A percentile compares a stretch with the other conserved stretches of the same genome.
phyloP scores from a whole-genome alignment of 2,113 vertebrate species.

The Pangasianodon hypophthalmus region DNA sequence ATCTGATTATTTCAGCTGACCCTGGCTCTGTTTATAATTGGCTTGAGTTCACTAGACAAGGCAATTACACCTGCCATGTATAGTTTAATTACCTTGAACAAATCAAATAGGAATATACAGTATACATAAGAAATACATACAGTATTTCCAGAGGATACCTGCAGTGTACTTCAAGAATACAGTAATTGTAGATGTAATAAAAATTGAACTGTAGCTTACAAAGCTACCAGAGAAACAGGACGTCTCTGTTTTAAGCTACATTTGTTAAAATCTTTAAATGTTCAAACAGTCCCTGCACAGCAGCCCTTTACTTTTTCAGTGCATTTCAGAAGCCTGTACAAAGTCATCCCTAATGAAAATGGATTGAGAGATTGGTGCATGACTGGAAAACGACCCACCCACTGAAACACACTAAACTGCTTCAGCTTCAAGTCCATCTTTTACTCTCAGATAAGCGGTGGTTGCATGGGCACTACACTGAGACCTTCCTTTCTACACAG shows the following conservation, averaged over 20 bases:
- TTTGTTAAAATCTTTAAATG: background rate
- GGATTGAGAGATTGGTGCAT: background rate
- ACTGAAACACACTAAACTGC: background rate
- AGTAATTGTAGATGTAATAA: background rate
- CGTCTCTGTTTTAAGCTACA: background rate
- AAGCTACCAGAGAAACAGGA: background rate
- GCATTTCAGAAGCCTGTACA: background rate
- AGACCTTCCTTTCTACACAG: background rate
- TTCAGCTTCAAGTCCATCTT: background rate
- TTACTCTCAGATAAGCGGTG: background rate
- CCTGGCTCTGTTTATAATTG: constrained; percentile 8
- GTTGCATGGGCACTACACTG: background rate
- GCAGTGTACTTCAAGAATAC: background rate
- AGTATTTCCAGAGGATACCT: background rate
- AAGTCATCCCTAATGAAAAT: background rate
- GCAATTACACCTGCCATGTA: constrained; percentile 30
- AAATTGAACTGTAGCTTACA: background rate
- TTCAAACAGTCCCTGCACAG: background rate
- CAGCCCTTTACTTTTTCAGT: background rate
- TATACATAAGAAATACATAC: background rate
- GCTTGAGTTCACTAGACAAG: constrained; percentile 7
- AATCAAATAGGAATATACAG: constrained; percentile 8
- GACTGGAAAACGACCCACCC: background rate
- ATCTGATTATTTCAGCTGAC: background rate
- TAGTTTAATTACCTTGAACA: constrained; percentile 21